phyloP scores from a whole-genome alignment of 2,888 invertebrate species.

The Drosophila rubida region DNA sequence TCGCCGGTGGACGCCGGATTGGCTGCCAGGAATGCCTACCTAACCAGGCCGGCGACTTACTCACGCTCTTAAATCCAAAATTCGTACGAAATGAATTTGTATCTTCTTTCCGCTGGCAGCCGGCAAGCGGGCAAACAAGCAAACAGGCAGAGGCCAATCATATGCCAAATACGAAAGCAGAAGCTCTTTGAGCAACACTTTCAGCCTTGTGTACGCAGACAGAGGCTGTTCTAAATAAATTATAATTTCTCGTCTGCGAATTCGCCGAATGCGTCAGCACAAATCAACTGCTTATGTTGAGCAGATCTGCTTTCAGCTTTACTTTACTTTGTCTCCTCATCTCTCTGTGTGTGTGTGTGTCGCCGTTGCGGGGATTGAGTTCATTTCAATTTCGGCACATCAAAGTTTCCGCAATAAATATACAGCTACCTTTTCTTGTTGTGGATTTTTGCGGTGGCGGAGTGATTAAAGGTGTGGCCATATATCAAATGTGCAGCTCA shows the following conservation, averaged over 20 bases:
- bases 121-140: background rate
- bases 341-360: slow-evolving; percentile 33
- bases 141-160: slow-evolving; percentile 40
- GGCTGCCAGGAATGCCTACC: slow-evolving; percentile 39
- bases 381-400: slow-evolving; percentile 74
- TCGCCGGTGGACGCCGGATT: slow-evolving; percentile 16
- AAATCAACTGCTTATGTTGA: slow-evolving; percentile 75
- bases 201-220: slow-evolving; percentile 18
- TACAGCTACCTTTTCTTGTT: slow-evolving; percentile 30
- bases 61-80: slow-evolving; percentile 68
- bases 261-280: slow-evolving; percentile 75
- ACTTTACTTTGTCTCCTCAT: slow-evolving; percentile 26
- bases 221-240: slow-evolving; percentile 72
- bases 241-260: slow-evolving; percentile 66
- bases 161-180: slow-evolving; percentile 48
- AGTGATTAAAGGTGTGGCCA: slow-evolving; percentile 80
- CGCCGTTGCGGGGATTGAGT: slow-evolving; percentile 56
- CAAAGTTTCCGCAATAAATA: slow-evolving; percentile 54
- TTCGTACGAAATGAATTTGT: slow-evolving; percentile 69
- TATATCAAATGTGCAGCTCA: slow-evolving; percentile 77
- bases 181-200: slow-evolving; percentile 71
- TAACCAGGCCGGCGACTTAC: slow-evolving; percentile 62
- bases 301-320: slow-evolving; percentile 30
- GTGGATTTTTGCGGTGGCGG: slow-evolving; percentile 71
- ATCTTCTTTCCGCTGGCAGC: slow-evolving; percentile 30